These are phyloP conservation scores for Aix galericulata DNA, from an alignment of 2,113 vertebrate species.

Conservation along the genomic window DNA sequence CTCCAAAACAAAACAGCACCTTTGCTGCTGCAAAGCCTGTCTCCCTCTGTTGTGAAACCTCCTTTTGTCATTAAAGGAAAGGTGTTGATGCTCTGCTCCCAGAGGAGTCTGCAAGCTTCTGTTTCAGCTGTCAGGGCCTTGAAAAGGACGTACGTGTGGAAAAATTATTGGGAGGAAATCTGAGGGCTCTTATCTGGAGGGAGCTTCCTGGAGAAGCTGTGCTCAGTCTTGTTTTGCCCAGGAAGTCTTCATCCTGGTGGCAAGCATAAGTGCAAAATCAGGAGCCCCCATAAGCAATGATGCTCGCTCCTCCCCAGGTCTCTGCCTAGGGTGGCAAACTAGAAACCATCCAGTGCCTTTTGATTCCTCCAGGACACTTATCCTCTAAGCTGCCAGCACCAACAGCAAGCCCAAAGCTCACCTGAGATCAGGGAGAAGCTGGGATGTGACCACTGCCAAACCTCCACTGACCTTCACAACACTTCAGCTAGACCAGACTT, in stretches of 20 bases:
- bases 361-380: not conserved
- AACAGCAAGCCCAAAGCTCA: not conserved
- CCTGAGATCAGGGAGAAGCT: accelerated
- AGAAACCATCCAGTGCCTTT: not conserved
- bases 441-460: accelerated
- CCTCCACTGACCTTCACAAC: not conserved
- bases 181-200: not conserved
- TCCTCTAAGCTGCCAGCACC: not conserved
- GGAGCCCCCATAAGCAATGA: not conserved
- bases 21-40: not conserved
- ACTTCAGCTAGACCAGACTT: not conserved
- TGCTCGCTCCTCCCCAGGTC: not conserved
- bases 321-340: not conserved
- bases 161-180: not conserved
- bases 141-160: not conserved
- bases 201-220: not conserved
- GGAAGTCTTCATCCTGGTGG: too few relatives aligned
- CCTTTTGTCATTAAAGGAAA: not conserved
- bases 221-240: not conserved
- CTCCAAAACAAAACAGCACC: not conserved
- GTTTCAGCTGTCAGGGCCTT: not conserved
- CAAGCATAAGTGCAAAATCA: not conserved
- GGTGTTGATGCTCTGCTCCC: not conserved
- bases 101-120: not conserved
- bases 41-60: not conserved